phyloP scores from a whole-genome alignment of 2,797 vertebrate species.

The Acanthornis magna region DNA sequence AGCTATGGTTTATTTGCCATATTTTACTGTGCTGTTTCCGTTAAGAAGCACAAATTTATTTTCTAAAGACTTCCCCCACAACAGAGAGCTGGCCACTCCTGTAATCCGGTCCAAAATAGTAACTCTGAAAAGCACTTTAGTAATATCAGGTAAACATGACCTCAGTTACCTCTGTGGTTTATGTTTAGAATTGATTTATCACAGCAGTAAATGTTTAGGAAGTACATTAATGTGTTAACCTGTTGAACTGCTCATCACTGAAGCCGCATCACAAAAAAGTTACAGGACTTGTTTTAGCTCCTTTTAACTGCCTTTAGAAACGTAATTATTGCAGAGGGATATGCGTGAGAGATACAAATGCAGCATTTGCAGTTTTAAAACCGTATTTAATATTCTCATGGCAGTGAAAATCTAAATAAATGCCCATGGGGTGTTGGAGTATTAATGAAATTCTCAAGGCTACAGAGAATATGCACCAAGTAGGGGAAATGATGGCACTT shows the following conservation, averaged over 20 bases:
- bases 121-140: not conserved
- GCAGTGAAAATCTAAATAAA: not conserved
- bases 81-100: not conserved
- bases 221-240: not conserved
- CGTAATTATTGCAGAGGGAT: not conserved
- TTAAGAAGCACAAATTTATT: not conserved
- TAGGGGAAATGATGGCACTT: not conserved
- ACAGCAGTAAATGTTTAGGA: not conserved
- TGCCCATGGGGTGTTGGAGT: not conserved
- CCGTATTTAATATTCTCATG: not conserved
- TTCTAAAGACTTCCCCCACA: not conserved
- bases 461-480: not conserved
- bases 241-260: not conserved
- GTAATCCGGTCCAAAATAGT: not conserved
- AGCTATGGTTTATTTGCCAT: not conserved
- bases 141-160: not conserved
- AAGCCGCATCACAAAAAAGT: not conserved
- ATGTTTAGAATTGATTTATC: not conserved
- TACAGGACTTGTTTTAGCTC: not conserved
- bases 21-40: not conserved
- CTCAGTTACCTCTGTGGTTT: not conserved
- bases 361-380: not conserved
- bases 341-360: not conserved
- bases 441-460: not conserved
- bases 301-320: not conserved